Percentiles rank a stretch among this genome's conserved stretches.
phyloP scores from a whole-genome alignment of 1,140 invertebrate species.

The Agrypnia vestita region DNA sequence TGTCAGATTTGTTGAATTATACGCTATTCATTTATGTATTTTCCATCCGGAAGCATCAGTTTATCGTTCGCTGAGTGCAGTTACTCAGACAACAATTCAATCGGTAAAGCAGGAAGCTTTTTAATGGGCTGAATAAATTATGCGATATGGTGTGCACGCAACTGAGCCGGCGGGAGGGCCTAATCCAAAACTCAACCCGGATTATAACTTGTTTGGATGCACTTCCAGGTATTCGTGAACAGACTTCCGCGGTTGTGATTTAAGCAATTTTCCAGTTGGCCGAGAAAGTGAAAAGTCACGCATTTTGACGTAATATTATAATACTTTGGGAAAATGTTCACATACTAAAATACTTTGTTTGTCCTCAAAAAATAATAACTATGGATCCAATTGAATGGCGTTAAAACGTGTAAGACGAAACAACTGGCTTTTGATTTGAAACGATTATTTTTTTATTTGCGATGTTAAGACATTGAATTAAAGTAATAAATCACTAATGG shows the following conservation, averaged over 20 bases:
- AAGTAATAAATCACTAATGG: too few species aligned
- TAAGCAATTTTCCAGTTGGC: too few species aligned
- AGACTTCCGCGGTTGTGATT: slow-evolving; percentile 4
- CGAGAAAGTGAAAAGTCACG: too few species aligned
- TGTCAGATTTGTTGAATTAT: not conserved
- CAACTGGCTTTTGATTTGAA: too few species aligned
- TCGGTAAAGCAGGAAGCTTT: slow-evolving; percentile 31
- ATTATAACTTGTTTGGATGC: slow-evolving; percentile 31
- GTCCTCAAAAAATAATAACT: too few species aligned
- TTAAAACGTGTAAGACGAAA: too few species aligned
- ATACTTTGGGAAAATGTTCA: too few species aligned
- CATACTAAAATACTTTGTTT: too few species aligned
- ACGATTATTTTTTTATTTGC: too few species aligned
- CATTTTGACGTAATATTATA: too few species aligned
- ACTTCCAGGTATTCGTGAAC: slow-evolving; percentile 3
- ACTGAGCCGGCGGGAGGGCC: not conserved
- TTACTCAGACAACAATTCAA: slow-evolving; percentile 31
- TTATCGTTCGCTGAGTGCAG: slow-evolving; percentile 27
- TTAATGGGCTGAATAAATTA: slow-evolving; percentile 32
- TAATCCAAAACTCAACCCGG: slow-evolving; percentile 16
- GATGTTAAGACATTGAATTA: too few species aligned
- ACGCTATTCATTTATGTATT: not conserved
- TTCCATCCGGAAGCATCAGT: slow-evolving; percentile 23
- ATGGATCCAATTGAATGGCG: too few species aligned
- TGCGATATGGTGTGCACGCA: slow-evolving; percentile 16